Conservation (phyloP, 2,888 invertebrate species). For the Eilema sororculum region DNA sequence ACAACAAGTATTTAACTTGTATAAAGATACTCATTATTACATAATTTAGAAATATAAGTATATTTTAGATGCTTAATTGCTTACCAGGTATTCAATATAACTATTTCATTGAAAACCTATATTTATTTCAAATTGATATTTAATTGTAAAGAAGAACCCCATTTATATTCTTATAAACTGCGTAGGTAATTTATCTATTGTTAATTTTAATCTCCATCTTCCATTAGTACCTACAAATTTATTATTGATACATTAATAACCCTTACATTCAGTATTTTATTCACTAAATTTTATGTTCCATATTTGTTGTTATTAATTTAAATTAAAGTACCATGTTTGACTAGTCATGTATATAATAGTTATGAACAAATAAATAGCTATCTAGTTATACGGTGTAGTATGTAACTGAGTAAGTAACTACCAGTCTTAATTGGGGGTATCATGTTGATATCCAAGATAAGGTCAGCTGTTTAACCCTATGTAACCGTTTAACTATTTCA, state of each 20-base stretch:
- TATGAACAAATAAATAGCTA: slow-evolving; percentile 39
- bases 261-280: slow-evolving; percentile 40
- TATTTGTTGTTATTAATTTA: slow-evolving; percentile 20
- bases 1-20: slow-evolving; percentile 10
- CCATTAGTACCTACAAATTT: slow-evolving; percentile 14
- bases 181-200: neutral
- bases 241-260: slow-evolving; percentile 16
- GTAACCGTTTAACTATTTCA: slow-evolving; percentile 43
- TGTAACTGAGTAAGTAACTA: slow-evolving; percentile 37
- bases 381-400: slow-evolving; percentile 44
- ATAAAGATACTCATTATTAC: slow-evolving; percentile 19
- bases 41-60: slow-evolving; percentile 18
- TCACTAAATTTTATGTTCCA: slow-evolving; percentile 39
- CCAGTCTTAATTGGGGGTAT: slow-evolving; percentile 40
- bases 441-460: slow-evolving; percentile 39
- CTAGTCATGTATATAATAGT: slow-evolving; percentile 61
- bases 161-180: neutral
- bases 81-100: neutral
- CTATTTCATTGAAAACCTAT: neutral
- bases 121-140: neutral
- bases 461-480: slow-evolving; percentile 46
- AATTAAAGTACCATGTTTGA: slow-evolving; percentile 53
- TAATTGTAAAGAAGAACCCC: no score
- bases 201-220: neutral
- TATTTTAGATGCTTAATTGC: neutral